phyloP scores from a whole-genome alignment of 1,140 invertebrate species.

The Drosophila gunungcola region DNA sequence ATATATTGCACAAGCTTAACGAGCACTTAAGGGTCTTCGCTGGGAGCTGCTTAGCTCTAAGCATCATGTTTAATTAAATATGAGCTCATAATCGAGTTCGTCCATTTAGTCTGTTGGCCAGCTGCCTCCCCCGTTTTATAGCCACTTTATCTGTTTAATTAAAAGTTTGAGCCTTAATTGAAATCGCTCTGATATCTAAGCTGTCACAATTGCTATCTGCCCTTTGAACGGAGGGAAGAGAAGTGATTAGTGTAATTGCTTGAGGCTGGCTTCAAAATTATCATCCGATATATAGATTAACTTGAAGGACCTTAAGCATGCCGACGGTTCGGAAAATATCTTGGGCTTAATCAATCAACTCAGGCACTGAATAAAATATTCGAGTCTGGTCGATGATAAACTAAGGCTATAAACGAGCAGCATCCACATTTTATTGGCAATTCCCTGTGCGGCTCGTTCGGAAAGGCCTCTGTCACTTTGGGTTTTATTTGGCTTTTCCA shows the following conservation, averaged over 20 bases:
- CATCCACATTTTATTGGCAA: conserved; percentile 41
- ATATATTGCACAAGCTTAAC: conserved; percentile 55
- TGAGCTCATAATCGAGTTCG: conserved; percentile 62
- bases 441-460: conserved; percentile 30
- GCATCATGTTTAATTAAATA: conserved; percentile 69
- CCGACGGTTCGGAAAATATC: conserved; percentile 21
- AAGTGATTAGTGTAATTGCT: conserved; percentile 49
- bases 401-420: conserved; percentile 23
- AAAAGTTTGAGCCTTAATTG: conserved; percentile 61
- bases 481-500: conserved; percentile 46
- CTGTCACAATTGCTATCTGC: conserved; percentile 42
- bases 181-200: conserved; percentile 54
- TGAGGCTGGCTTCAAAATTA: conserved; percentile 21
- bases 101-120: conserved; percentile 8
- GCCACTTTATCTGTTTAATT: conserved; percentile 71
- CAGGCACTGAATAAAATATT: conserved; percentile 42
- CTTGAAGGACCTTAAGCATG: background rate
- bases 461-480: conserved; percentile 40
- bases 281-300: conserved; percentile 45
- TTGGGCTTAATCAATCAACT: conserved; percentile 38
- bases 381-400: conserved; percentile 17
- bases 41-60: conserved; percentile 27
- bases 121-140: conserved; percentile 36
- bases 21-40: conserved; percentile 65
- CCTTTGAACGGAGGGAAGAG: background rate